These are phyloP conservation scores for Minunthozetes semirufus DNA, from an alignment of 2,888 invertebrate species.

Conservation along the genomic window DNA sequence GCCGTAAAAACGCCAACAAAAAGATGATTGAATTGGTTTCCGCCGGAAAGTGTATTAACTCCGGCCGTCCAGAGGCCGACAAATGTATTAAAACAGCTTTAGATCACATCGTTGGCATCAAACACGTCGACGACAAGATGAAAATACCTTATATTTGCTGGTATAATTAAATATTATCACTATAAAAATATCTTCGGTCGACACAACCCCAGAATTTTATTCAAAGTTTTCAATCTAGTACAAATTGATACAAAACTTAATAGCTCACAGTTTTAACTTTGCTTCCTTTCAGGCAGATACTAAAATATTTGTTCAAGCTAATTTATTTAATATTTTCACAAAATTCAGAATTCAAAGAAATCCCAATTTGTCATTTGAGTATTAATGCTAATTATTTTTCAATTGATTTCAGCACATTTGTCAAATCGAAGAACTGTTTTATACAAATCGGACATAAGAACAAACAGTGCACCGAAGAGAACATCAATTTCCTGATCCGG, in stretches of 20 bases:
- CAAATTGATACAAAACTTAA: too few species aligned
- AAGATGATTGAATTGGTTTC: slow-evolving; percentile 8
- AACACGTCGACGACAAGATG: neutral
- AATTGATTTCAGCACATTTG: neutral
- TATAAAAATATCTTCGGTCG: too few species aligned
- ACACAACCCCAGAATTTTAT: too few species aligned
- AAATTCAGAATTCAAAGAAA: too few species aligned
- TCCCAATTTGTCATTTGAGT: too few species aligned
- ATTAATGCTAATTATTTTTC: neutral
- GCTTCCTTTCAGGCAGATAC: too few species aligned
- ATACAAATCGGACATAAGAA: neutral
- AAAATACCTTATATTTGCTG: slow-evolving; percentile 21
- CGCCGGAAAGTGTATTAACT: slow-evolving; percentile 17
- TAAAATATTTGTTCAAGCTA: too few species aligned
- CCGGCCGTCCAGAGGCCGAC: neutral
- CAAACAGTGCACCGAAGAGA: slow-evolving; percentile 14
- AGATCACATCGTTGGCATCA: slow-evolving; percentile 7
- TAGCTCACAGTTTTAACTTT: too few species aligned
- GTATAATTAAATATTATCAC: neutral
- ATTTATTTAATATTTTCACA: too few species aligned
- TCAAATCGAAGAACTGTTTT: slow-evolving; percentile 5
- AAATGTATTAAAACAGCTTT: neutral
- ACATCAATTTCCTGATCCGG: slow-evolving; percentile 17
- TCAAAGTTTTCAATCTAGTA: too few species aligned
- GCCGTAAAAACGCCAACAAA: slow-evolving; percentile 15